Evolutionary conservation across 2,797 vertebrate genomes (phyloP).

Genomic region (Ceyx erithaca): DNA sequence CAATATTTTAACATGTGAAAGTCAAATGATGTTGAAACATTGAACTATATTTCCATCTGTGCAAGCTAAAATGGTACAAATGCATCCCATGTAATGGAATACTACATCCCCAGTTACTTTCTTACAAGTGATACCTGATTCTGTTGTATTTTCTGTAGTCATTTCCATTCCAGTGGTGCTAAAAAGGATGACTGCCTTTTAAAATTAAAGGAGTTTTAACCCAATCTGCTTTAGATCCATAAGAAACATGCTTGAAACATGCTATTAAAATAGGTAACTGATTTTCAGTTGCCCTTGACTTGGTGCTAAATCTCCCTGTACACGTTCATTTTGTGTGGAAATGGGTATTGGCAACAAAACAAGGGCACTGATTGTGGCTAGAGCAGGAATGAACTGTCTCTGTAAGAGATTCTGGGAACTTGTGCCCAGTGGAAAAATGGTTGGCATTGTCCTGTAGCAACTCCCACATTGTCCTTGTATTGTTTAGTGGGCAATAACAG

Average conservation of each 20-base stretch:
- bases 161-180: conserved; percentile 70
- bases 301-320: not conserved
- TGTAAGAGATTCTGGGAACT: not conserved
- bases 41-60: conserved; percentile 92
- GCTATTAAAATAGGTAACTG: not conserved
- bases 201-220: conserved; percentile 70
- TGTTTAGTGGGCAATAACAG: not conserved
- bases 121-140: conserved; percentile 85
- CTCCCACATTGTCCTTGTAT: not conserved
- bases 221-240: conserved; percentile 72
- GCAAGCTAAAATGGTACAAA: conserved; percentile 85
- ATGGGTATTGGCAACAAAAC: not conserved
- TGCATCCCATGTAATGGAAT: conserved; percentile 85
- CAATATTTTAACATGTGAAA: conserved; percentile 92
- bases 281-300: not conserved
- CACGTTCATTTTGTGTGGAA: not conserved
- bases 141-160: conserved; percentile 64
- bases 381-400: not conserved
- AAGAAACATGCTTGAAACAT: conserved; percentile 53
- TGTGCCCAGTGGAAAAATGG: not conserved
- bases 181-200: conserved; percentile 77
- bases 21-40: conserved; percentile 94
- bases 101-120: conserved; percentile 85
- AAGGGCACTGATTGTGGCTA: not conserved
- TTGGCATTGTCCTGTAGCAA: not conserved